Percentiles rank a stretch among this genome's conserved stretches.
Evolutionary conservation across 2,888 invertebrate genomes (phyloP).

Genomic region (Nemapogon koenigi): DNA sequence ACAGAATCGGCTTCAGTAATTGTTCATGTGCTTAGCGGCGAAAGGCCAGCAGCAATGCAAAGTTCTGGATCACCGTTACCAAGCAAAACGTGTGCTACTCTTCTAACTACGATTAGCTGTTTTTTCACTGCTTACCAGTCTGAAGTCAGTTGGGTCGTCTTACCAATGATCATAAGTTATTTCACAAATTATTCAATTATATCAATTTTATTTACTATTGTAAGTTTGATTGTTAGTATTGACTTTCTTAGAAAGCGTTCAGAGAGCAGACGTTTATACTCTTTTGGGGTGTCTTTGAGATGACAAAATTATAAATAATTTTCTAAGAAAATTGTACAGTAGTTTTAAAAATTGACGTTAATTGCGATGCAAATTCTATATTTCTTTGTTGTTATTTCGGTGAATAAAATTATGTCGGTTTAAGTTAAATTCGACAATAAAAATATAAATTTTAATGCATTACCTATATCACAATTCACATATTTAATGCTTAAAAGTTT

Average conservation of each 20-base stretch:
- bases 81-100: slow-evolving; percentile 30
- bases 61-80: slow-evolving; percentile 48
- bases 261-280: too few species aligned
- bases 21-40: slow-evolving; percentile 84
- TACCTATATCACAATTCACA: too few species aligned
- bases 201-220: too few species aligned
- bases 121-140: slow-evolving; percentile 30
- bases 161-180: slow-evolving; percentile 25
- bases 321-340: slow-evolving; percentile 2
- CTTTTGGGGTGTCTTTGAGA: slow-evolving; percentile 6
- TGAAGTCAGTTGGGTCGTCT: slow-evolving; percentile 20
- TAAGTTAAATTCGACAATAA: too few species aligned
- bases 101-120: slow-evolving; percentile 33
- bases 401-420: too few species aligned
- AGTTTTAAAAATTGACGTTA: slow-evolving; percentile 5
- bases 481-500: too few species aligned
- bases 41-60: slow-evolving; percentile 71
- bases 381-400: too few species aligned
- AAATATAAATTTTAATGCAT: too few species aligned
- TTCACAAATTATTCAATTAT: too few species aligned
- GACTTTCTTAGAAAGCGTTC: too few species aligned
- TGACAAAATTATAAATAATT: neutral
- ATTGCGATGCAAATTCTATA: too few species aligned
- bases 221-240: too few species aligned
- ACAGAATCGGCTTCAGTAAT: slow-evolving; percentile 82